Evolutionary conservation across 2,888 invertebrate species (phyloP), one percentile per base, ranked within the genome.

Genomic region (Dorcus hopei): DNA sequence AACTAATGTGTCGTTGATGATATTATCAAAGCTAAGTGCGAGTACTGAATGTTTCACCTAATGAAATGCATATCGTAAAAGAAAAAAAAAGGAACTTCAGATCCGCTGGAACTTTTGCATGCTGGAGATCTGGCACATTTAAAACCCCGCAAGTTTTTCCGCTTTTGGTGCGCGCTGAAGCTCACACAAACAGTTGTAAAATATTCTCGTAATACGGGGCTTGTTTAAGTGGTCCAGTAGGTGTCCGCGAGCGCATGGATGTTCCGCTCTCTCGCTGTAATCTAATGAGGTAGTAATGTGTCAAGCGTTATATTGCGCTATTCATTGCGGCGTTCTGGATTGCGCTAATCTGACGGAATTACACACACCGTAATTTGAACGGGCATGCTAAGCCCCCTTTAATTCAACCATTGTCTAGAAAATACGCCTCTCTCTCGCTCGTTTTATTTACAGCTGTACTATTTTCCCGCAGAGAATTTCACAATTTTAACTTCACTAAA

Each of bases 251-350:
- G 23, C 14, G 45, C 19, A 45, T 9, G 45, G 9, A 19, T 23
- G 45, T 45, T 45, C 45, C 45, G 52, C 49, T 47, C 38, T 38
- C 53, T 39, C 38, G 23, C 53, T 38, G 55, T 54, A 59, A 59
- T 74, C 74, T 77, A 78, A 77, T 75, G 77, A 77, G 76, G 77
- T 77, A 77, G 76, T 77, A 77, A 78, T 76, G 76, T 76, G 77
- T 76, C 76, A 76, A 74, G 72, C 69, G 72, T 70, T 75, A 76
- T 76, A 76, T 74, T 72, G 71, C 70, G 70, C 72, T 70, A 75
- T 76, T 74, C 75, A 74, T 76, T 72, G 74, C 74, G 72, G 73
- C 72, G 72, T 72, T 72, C 72, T 70, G 75, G 74, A 76, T 76
- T 74, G 75, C 72, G 74, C 76, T 78, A 78, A 78, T 77, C 78